Evolutionary conservation across 2,797 vertebrate species (phyloP), one percentile per base, ranked within the genome.

Genomic region (Hoplostethus atlanticus): DNA sequence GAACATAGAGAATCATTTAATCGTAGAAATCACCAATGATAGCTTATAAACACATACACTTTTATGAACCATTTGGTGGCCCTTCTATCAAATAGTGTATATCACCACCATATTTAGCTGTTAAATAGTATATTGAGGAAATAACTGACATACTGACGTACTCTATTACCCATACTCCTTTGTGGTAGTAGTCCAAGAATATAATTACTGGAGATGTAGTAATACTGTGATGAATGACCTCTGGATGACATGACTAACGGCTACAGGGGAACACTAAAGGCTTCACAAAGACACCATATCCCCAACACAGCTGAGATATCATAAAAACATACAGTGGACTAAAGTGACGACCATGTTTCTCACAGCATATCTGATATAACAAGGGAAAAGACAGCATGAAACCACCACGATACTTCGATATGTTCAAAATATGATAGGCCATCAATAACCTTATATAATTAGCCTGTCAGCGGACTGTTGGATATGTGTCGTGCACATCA

Each of bases 131-230:
- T n/a, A 51, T 36, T 64, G 56, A 56, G 60, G 62, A 78, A 34
- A 16, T 30, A 40, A 21, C 30, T 54, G 68, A 40, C 70, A 78
- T 25, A 42, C 40, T 28, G 28, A 28, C 28, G 2, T 28, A 28
- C 2, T 28, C 28, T 52, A 59, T 61, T 56, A 63, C 53, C 81
- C 63, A 31, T 44, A 76, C 68, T 64, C 73, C 31, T 60, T 53
- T 59, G 67, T 67, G 74, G 52, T 44, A 34, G 67, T 25, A 60
- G 59, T 56, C 68, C 38, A 44, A 40, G 77, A 81, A 44, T 2
- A 53, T 60, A 57, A 77, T 86, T 68, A 87, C 64, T 44, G 79
- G 65, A 83, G 79, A 80, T 68, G 79, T 76, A 78, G 85, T 89
- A 84, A 83, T 59, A 51, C 54, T 55, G 62, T 83, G 84, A 90